Percentiles rank a stretch among this genome's conserved stretches.
Evolutionary conservation across 2,888 invertebrate genomes (phyloP).

Genomic region (Heliconius ismenius): DNA sequence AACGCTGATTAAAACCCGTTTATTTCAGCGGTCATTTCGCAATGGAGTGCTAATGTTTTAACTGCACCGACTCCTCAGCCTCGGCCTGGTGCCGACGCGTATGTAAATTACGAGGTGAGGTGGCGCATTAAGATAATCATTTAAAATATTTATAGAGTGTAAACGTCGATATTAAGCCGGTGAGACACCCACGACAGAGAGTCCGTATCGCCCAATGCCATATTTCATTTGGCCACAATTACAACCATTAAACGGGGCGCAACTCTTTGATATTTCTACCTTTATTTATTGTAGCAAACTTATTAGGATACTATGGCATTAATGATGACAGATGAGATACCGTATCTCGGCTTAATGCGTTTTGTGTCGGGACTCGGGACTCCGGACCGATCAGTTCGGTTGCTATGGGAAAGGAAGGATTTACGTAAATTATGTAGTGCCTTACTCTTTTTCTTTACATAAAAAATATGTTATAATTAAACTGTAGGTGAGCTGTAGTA

Average conservation of each 20-base stretch:
- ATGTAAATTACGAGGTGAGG: slow-evolving; percentile 65
- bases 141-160: slow-evolving; percentile 77
- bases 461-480: slow-evolving; percentile 45
- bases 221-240: slow-evolving; percentile 79
- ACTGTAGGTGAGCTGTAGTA: not conserved
- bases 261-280: slow-evolving; percentile 75
- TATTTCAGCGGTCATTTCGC: slow-evolving; percentile 58
- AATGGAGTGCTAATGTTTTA: slow-evolving; percentile 61
- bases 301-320: slow-evolving; percentile 79
- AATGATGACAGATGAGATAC: slow-evolving; percentile 80
- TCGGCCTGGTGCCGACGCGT: slow-evolving; percentile 52
- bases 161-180: slow-evolving; percentile 73
- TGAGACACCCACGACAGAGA: slow-evolving; percentile 72
- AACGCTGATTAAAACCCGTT: slow-evolving; percentile 56
- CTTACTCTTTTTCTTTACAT: slow-evolving; percentile 51
- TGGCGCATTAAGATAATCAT: slow-evolving; percentile 70
- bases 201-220: slow-evolving; percentile 63
- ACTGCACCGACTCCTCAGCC: slow-evolving; percentile 50
- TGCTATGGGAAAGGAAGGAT: slow-evolving; percentile 55
- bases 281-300: slow-evolving; percentile 79
- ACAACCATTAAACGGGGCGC: slow-evolving; percentile 79
- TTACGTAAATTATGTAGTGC: slow-evolving; percentile 60
- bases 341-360: slow-evolving; percentile 69
- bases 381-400: slow-evolving; percentile 54
- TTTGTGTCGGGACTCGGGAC: slow-evolving; percentile 61